Evolutionary conservation across 2,113 vertebrate species (phyloP), one percentile per base, ranked within the genome.

Genomic region (Grallaria varia): DNA sequence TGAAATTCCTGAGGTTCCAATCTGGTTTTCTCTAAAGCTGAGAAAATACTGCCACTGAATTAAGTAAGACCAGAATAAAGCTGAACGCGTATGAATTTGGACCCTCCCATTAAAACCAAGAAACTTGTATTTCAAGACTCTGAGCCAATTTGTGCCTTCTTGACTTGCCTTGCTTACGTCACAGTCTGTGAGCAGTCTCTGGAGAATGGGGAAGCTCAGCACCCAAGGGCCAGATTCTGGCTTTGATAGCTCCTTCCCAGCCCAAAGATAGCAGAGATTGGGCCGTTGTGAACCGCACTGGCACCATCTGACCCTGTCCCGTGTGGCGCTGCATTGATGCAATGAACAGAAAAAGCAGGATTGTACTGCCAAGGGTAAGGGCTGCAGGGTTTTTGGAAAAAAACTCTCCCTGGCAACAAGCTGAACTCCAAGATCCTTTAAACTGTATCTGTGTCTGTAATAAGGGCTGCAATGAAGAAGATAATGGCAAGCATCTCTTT

Each of bases 401-500:
- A 78, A 96, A 47, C 69, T 40, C 87, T 93, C 93, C 89, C 69
- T 64, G 89, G 95, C 93, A 90, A 95, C 89, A 89, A 95, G 89
- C 90, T 84, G 68, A 96, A 95, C 83, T 64, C 60, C 84, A 90
- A 93, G 89, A 87, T 83, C 28, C 75, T 94, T 95, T 91, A 91
- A 71, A 94, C 79, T 83, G 89, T 76, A 95, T 89, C 87, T 71
- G 47, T 45, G 56, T 47, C 79, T 90, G 92, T 89, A 96, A 95
- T 45, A 94, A 93, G 89, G 87, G 91, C 93, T 94, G 96, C 96
- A 79, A 90, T n/a, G 80, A 95, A 93, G 97, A 71, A 81, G 95
- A 96, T 94, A 96, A 96, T 87, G 89, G 90, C 81, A 96, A 94
- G 74, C 80, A 86, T 93, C 60, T 90, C 94, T 87, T 86, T 90